phyloP scores from a whole-genome alignment of 2,888 invertebrate species.

The Thymelicus sylvestris region DNA sequence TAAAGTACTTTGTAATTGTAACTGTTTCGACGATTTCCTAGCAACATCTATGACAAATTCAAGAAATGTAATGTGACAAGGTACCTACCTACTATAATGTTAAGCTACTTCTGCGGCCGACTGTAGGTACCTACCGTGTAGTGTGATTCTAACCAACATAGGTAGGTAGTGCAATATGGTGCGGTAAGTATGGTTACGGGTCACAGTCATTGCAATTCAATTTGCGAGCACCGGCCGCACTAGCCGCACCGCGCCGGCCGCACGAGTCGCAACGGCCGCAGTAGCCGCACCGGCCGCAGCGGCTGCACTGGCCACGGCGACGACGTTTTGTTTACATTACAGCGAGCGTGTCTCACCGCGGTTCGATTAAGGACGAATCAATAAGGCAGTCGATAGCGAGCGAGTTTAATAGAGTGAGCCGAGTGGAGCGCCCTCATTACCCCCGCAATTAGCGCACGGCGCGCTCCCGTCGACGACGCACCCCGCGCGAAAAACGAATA shows the following conservation, averaged over 20 bases:
- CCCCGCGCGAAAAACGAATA: constrained; percentile 85
- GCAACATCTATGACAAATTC: too few species aligned
- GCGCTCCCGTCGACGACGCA: constrained; percentile 81
- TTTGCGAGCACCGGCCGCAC: constrained; percentile 53
- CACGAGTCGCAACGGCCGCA: constrained; percentile 43
- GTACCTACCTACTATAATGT: too few species aligned
- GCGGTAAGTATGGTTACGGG: constrained; percentile 39
- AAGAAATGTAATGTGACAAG: too few species aligned
- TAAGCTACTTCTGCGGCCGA: too few species aligned
- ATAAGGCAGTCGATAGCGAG: constrained; percentile 83
- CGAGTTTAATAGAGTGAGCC: constrained; percentile 82
- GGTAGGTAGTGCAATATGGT: background rate
- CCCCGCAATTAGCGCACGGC: constrained; percentile 84
- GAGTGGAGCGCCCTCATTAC: constrained; percentile 84
- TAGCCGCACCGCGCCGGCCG: constrained; percentile 41
- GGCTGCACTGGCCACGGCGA: constrained; percentile 40
- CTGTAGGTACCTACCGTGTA: too few species aligned
- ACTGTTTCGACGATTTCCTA: too few species aligned
- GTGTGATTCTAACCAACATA: too few species aligned
- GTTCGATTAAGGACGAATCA: constrained; percentile 82
- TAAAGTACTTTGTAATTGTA: too few species aligned
- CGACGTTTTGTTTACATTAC: constrained; percentile 73
- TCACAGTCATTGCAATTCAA: constrained; percentile 75
- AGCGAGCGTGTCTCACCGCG: constrained; percentile 59
- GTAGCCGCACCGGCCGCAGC: constrained; percentile 43